Evolutionary conservation across 2,888 invertebrate species (phyloP), one percentile per base, ranked within the genome.

Genomic region (Tortricodes alternella): DNA sequence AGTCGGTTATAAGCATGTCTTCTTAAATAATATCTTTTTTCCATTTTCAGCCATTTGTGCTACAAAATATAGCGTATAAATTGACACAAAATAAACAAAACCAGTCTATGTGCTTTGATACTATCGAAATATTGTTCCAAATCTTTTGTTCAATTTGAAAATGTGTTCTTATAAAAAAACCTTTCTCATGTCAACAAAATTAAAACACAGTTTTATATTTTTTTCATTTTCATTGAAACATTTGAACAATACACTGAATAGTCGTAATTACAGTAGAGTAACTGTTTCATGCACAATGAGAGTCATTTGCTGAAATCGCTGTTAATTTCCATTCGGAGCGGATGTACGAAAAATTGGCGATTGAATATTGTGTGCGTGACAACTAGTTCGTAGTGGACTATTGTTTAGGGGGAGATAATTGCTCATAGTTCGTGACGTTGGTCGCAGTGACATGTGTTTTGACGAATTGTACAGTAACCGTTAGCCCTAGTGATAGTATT

Each of bases 181-280:
- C 18, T 44, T 44, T 44, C 9, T 8, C 34, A 35, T 39, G 46
- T 48, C 44, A 46, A 16, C 37, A 18, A 48, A 35, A 35, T 43
- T 49, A 48, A 67, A 67, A 69, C 63, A 64, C 62, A 65, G 60
- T 66, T 63, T 62, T 60, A 60, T 65, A 65, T 70, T n/a, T n/a
- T 70, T 64, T 67, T 62, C 62, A 62, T 62, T 59, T 64, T 63
- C 66, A 74, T 75, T 77, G 71, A 73, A 75, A 80, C 75, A 77
- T 84, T 82, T 83, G 86, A 89, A 89, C 89, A 89, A 89, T 89
- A 73, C 80, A 69, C 72, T 80, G 83, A 88, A 86, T 85, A 73
- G 73, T 67, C 67, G 81, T 87, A 87, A 87, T 87, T 86, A 80
- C 71, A 73, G 74, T 73, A 77, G 78, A 74, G 76, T 83, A 80